These are phyloP conservation scores for Leptinotarsa rubiginosa DNA, from an alignment of 2,888 invertebrate species.

Conservation along the genomic window DNA sequence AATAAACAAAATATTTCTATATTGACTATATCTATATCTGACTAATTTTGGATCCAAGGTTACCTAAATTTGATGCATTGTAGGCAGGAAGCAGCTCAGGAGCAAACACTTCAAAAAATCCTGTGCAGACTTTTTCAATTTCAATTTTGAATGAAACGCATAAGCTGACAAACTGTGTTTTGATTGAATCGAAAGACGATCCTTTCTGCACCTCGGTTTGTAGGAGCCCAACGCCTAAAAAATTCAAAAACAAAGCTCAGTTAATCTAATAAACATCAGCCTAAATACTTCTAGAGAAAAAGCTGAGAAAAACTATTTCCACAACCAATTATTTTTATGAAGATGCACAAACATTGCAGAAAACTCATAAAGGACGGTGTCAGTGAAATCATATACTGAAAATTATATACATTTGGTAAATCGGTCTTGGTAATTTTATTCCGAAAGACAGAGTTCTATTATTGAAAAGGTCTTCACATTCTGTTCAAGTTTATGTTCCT, in stretches of 20 bases:
- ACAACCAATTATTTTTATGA: no score
- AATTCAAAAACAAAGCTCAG: conserved; percentile 18
- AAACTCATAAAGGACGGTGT: no score
- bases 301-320: no score
- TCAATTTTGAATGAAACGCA: conserved; percentile 89
- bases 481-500: no score
- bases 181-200: conserved; percentile 82
- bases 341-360: no score
- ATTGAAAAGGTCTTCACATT: no score
- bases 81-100: conserved; percentile 69
- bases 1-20: no score
- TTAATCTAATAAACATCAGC: not conserved
- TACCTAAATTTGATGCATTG: conserved; percentile 46
- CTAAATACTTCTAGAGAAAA: no score
- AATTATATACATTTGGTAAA: no score
- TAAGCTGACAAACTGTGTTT: conserved; percentile 82
- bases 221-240: conserved; percentile 79
- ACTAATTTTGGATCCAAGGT: not conserved
- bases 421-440: no score
- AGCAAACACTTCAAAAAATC: conserved; percentile 84
- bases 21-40: not conserved
- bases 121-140: conserved; percentile 85
- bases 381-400: no score
- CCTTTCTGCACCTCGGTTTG: conserved; percentile 80
- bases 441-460: no score